These are phyloP conservation scores for Onthophagus sagittarius DNA, from an alignment of 2,888 invertebrate species.

Conservation along the genomic window DNA sequence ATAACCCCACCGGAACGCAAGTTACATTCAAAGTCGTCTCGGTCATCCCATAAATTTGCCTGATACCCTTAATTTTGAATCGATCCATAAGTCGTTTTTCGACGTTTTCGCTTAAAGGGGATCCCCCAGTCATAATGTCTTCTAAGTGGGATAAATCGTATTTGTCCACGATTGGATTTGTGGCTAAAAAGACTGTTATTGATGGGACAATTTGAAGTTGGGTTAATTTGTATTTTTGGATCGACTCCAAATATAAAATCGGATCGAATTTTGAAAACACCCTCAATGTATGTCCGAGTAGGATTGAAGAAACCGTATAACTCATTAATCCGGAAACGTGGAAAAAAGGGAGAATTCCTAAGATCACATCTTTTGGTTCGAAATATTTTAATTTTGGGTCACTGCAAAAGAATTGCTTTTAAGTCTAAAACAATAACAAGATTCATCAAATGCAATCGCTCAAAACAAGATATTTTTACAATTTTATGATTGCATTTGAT, in stretches of 20 bases:
- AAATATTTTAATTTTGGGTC: constrained; percentile 19
- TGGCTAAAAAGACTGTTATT: constrained; percentile 72
- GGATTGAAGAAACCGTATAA: constrained; percentile 29
- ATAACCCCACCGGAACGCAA: constrained; percentile 37
- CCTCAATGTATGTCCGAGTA: constrained; percentile 28
- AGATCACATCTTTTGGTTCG: constrained; percentile 15
- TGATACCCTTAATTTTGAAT: constrained; percentile 53
- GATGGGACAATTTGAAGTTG: constrained; percentile 74
- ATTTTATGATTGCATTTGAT: too few relatives aligned
- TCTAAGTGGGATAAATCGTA: constrained; percentile 67
- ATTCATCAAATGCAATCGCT: too few relatives aligned
- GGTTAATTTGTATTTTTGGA: constrained; percentile 64
- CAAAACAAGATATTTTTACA: too few relatives aligned
- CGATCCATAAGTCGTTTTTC: constrained; percentile 51
- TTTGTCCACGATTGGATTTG: constrained; percentile 69
- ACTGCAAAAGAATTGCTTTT: constrained; percentile 15
- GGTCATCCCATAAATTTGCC: constrained; percentile 72
- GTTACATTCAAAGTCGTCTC: constrained; percentile 61
- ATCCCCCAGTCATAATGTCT: constrained; percentile 69
- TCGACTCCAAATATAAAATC: constrained; percentile 60
- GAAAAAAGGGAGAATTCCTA: constrained; percentile 36
- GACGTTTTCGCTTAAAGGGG: constrained; percentile 67
- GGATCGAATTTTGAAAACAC: constrained; percentile 64
- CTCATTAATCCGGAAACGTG: constrained; percentile 35
- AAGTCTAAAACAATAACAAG: neutral